These are phyloP conservation scores for Pyrgilauda ruficollis DNA, from an alignment of 2,113 vertebrate species.

Conservation along the genomic window DNA sequence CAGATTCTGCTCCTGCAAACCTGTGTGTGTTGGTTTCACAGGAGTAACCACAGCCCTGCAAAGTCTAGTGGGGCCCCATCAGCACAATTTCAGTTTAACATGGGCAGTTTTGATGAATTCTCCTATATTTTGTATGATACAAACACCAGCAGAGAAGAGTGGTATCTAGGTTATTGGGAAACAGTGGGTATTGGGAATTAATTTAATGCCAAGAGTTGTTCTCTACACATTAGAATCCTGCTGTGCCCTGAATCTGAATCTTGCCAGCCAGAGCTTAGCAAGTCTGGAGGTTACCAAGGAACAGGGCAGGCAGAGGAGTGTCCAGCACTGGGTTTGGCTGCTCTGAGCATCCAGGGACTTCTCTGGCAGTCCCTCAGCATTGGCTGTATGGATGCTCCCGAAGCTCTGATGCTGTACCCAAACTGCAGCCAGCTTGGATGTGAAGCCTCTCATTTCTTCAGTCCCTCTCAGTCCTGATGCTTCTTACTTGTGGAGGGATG, in stretches of 20 bases:
- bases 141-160: not conserved
- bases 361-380: not conserved
- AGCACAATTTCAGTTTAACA: not conserved
- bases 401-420: not conserved
- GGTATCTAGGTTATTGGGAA: not conserved
- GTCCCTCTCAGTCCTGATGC: not conserved
- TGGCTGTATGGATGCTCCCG: not conserved
- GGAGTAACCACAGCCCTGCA: not conserved
- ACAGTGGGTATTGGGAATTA: not conserved
- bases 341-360: not conserved
- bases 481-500: not conserved
- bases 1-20: not conserved
- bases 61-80: not conserved
- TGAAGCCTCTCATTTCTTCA: not conserved
- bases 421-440: not conserved
- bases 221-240: not conserved
- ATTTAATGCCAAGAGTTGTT: not conserved
- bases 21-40: not conserved
- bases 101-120: not conserved
- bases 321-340: not conserved
- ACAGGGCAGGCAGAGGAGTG: not conserved
- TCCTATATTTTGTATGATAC: not conserved
- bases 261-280: not conserved
- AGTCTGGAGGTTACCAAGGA: not conserved
- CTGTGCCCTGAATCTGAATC: not conserved